These are phyloP conservation scores for Epinotia bilunana DNA, from an alignment of 2,888 invertebrate genomes.

Conservation along the genomic window DNA sequence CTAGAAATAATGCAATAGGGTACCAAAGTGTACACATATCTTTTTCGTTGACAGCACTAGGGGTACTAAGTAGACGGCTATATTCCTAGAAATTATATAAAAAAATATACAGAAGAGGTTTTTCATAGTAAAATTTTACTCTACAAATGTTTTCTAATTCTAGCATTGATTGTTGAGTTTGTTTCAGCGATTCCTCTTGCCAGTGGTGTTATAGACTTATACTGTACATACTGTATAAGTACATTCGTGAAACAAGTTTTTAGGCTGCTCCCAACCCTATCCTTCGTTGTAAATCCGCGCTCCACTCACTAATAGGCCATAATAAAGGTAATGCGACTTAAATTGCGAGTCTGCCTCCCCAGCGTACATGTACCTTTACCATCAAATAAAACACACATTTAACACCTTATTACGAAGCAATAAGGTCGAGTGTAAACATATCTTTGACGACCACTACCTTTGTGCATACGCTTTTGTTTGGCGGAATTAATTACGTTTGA, in stretches of 20 bases:
- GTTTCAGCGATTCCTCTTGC: no score
- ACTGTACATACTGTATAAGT: no score
- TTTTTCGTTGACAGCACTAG: no score
- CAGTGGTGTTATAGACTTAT: no score
- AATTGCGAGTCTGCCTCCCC: slow-evolving; percentile 51
- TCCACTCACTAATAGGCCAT: slow-evolving; percentile 58
- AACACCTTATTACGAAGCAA: background rate
- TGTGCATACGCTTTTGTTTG: slow-evolving; percentile 28
- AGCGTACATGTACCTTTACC: background rate
- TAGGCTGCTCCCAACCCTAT: background rate
- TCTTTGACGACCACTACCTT: background rate
- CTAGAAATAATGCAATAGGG: no score
- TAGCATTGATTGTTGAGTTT: no score
- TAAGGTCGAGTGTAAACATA: background rate
- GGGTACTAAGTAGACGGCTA: no score
- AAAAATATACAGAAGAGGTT: no score
- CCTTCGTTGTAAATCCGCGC: slow-evolving; percentile 38
- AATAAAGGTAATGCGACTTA: slow-evolving; percentile 61
- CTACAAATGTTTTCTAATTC: no score
- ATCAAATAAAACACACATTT: background rate
- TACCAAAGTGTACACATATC: no score
- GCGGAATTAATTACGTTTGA: slow-evolving; percentile 31
- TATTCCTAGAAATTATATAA: no score
- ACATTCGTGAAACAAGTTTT: background rate
- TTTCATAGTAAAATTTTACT: no score